Evolutionary conservation across 2,113 vertebrate species (phyloP).

Genomic region (Heteronetta atricapilla): DNA sequence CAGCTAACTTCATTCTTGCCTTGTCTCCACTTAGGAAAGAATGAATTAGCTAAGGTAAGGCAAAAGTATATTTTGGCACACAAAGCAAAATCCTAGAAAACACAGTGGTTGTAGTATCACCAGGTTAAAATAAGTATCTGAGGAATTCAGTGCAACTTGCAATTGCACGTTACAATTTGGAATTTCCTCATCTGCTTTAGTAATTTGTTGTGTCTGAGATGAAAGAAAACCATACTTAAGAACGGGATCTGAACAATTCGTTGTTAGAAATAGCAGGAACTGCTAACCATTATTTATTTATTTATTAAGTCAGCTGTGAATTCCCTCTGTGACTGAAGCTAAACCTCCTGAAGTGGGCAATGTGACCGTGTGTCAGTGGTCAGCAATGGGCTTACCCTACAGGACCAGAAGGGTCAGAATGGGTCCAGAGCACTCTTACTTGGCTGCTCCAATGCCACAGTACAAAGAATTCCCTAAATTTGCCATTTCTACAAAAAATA

Average conservation of each 20-base stretch:
- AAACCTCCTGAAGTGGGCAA: neutral
- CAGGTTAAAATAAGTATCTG: neutral
- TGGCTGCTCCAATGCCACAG: neutral
- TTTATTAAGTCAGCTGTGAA: neutral
- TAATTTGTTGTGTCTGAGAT: neutral
- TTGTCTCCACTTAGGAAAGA: neutral
- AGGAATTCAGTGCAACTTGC: neutral
- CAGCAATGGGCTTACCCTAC: neutral
- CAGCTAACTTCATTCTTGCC: neutral
- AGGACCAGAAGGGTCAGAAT: neutral
- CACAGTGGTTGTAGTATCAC: neutral
- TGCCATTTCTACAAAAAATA: neutral
- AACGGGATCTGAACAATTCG: neutral
- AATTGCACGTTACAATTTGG: neutral
- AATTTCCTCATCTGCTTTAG: neutral
- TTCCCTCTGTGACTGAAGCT: neutral
- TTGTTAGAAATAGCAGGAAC: neutral
- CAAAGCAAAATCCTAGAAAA: neutral
- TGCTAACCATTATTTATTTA: neutral
- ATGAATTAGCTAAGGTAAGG: neutral
- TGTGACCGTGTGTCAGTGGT: accelerated
- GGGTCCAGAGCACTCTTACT: neutral
- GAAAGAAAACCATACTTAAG: neutral
- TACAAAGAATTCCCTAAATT: neutral
- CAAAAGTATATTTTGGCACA: neutral